Evolutionary conservation across 2,888 invertebrate species (phyloP), one percentile per base, ranked within the genome.

Genomic region (Lasioglossum malachurum): DNA sequence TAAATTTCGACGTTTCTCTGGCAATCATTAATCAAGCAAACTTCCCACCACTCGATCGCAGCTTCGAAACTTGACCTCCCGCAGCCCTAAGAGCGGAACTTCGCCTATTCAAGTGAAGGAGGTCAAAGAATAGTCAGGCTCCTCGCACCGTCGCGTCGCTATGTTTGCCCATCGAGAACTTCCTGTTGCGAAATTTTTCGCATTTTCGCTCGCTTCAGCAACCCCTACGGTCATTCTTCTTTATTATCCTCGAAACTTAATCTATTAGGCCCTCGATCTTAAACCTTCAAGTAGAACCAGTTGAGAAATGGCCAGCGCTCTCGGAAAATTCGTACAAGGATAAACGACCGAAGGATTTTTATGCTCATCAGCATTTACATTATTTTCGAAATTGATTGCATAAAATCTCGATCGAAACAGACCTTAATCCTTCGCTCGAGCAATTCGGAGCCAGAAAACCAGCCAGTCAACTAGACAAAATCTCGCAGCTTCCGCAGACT

Each of bases 161-260:
- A 5, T 60, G 27, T 60, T 60, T 60, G 60, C 60, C 27, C 60
- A 60, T 60, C 60, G 27, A 60, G 5, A 60, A 60, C 60, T 60
- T 27, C 27, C 60, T 60, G 60, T 60, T 60, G 60, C 60, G 60
- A 27, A 60, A 60, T 60, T 60, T 60, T 60, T 60, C 60, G 60
- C 60, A 5, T 60, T 60, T 60, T 60, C 12, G 27, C 60, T 60
- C 60, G 27, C 60, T 27, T 14, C 27, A 14, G 2, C n/a, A 60
- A 27, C 14, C 27, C 10, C 60, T 27, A 27, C 60, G 60, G 27
- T 60, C 60, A n/a, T 60, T 27, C 27, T 60, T 60, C 60, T 60
- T 60, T 60, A 60, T 60, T 60, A 60, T 27, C 60, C 27, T 60
- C 27, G 12, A 14, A 60, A 60, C 60, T 60, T 27, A 27, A 60